Conservation (phyloP, 2,113 vertebrate species). For the Aythya baeri region DNA sequence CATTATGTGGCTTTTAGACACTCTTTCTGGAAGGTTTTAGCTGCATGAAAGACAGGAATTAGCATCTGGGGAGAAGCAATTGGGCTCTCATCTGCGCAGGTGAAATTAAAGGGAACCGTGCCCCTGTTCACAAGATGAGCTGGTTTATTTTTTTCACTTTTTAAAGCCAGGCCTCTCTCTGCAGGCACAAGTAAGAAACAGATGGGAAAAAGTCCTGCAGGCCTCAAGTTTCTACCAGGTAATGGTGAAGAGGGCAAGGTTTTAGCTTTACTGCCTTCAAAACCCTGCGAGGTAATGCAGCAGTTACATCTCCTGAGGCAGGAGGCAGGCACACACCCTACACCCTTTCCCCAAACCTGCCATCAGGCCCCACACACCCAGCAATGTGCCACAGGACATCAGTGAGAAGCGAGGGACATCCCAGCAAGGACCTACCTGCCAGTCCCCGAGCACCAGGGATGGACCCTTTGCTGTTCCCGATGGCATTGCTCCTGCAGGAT, state of each 20-base stretch:
- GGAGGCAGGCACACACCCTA: background rate
- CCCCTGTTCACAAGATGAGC: background rate
- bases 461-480: rapidly evolving
- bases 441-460: background rate
- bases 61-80: background rate
- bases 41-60: background rate
- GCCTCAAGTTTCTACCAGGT: background rate
- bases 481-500: background rate
- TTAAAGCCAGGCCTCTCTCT: background rate
- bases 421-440: background rate
- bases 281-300: background rate
- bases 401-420: rapidly evolving
- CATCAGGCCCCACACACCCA: rapidly evolving
- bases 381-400: background rate
- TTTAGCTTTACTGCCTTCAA: background rate
- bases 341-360: background rate
- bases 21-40: background rate
- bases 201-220: background rate
- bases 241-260: background rate
- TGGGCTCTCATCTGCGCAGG: background rate
- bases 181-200: background rate
- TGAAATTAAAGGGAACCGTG: background rate
- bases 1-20: background rate
- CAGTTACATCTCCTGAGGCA: background rate
- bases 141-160: background rate